Conservation (phyloP, 2,888 invertebrate genomes). For the Yponomeuta malinellus region DNA sequence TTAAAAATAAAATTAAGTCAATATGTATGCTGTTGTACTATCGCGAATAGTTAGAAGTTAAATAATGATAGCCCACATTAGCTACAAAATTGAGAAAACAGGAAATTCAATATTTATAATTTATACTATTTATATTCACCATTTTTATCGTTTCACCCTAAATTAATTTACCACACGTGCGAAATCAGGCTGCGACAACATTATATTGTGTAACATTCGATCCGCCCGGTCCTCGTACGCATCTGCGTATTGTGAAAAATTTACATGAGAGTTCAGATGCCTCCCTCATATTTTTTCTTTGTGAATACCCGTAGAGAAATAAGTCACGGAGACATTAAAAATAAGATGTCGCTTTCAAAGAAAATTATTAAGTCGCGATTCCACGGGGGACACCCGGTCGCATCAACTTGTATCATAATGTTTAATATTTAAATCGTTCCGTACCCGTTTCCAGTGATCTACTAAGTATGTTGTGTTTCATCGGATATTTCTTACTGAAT, state of each 20-base stretch:
- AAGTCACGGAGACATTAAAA: constrained; percentile 69
- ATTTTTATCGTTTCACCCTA: no score
- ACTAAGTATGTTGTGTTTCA: background rate
- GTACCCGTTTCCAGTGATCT: constrained; percentile 11
- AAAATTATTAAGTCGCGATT: constrained; percentile 68
- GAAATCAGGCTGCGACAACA: background rate
- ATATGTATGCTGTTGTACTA: no score
- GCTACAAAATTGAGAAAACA: no score
- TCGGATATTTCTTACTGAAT: no score
- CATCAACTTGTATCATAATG: constrained; percentile 67
- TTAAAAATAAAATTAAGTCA: no score
- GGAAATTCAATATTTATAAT: no score
- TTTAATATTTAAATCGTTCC: constrained; percentile 43
- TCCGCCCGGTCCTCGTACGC: background rate
- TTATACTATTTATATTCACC: no score
- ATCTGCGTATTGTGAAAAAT: constrained; percentile 13
- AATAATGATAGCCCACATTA: no score
- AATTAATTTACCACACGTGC: no score
- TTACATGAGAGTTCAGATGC: constrained; percentile 11
- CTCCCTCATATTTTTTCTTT: constrained; percentile 54
- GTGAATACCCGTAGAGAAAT: constrained; percentile 54
- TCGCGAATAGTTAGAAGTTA: no score
- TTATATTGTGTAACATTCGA: no score
- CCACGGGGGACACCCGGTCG: constrained; percentile 60
- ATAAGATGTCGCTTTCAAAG: constrained; percentile 70